A percentile compares a stretch with the other conserved stretches of the same genome.
Evolutionary conservation across 2,797 vertebrate genomes (phyloP).

Genomic region (Artibeus lituratus): DNA sequence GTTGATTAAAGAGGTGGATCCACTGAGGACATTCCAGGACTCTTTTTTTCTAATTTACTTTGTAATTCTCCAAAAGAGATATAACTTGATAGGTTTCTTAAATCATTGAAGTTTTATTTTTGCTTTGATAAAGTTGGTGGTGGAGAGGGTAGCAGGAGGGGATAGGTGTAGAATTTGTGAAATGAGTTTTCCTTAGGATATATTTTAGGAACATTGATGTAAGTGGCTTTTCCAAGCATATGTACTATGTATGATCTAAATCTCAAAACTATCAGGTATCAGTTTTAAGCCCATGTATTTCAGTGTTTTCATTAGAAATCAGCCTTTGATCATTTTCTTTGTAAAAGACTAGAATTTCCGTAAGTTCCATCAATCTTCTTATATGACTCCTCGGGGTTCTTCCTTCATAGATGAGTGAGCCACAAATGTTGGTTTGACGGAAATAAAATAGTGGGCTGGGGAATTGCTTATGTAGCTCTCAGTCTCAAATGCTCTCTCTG

Average conservation of each 20-base stretch:
- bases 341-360: constrained; percentile 10
- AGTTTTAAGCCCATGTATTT: neutral
- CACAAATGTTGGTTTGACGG: neutral
- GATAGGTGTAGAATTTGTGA: neutral
- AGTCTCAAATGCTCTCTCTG: neutral
- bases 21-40: neutral
- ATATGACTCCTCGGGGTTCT: neutral
- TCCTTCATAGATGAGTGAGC: neutral
- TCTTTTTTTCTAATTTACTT: neutral
- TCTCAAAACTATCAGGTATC: neutral
- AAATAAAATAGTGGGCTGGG: neutral
- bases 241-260: neutral
- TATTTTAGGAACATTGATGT: neutral
- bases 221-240: neutral
- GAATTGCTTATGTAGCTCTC: neutral
- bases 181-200: neutral
- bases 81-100: neutral
- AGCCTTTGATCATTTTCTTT: neutral
- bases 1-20: neutral
- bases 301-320: neutral
- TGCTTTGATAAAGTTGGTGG: neutral
- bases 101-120: neutral
- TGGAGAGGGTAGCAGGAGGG: neutral
- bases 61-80: neutral
- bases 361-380: neutral